Evolutionary conservation across 2,888 invertebrate genomes (phyloP), one percentile per base, ranked within the genome.

Genomic region (Gandaritis pyraliata): DNA sequence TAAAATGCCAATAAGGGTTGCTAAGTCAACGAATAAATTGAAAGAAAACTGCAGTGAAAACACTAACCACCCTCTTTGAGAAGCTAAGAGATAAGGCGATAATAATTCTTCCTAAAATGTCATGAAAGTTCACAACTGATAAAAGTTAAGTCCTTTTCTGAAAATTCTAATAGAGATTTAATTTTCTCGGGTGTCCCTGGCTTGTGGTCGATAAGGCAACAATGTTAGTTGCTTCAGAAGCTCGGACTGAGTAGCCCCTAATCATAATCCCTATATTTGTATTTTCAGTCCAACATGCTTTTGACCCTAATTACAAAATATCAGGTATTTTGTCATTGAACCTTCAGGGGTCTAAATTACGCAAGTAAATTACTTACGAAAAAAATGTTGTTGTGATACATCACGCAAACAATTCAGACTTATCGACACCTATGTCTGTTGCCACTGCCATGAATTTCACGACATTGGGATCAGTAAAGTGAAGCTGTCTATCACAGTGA

Each of bases 111-210:
- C 85, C 84, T 78, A 77, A 85, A 90, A 88, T 86, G 91, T 90
- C 90, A 88, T 82, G 79, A 89, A 91, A 91, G 87, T 91, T 91
- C 85, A 88, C 86, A 90, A 86, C 90, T 88, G 90, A 91, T 92
- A 90, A 91, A 90, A 90, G 85, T 90, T 88, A 75, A 76, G 84
- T 81, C 85, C 88, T 85, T 88, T 88, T 86, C 86, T 83, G 83
- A 87, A 87, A 69, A 90, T 89, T 88, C 88, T 90, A 88, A 90
- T 88, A 87, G 85, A 89, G 85, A 86, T 90, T 88, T 88, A 89
- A 88, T 90, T 88, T 90, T 85, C 77, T 71, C 81, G 81, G 85
- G 83, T 83, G 80, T 77, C 79, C 80, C 77, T 78, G 74, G 76
- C 70, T 62, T 38, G 45, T 56, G 57, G 68, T 72, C 73, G 84